Percentiles rank a stretch among this genome's conserved stretches.
Conservation (phyloP, 2,113 vertebrate species). For the Morone saxatilis region DNA sequence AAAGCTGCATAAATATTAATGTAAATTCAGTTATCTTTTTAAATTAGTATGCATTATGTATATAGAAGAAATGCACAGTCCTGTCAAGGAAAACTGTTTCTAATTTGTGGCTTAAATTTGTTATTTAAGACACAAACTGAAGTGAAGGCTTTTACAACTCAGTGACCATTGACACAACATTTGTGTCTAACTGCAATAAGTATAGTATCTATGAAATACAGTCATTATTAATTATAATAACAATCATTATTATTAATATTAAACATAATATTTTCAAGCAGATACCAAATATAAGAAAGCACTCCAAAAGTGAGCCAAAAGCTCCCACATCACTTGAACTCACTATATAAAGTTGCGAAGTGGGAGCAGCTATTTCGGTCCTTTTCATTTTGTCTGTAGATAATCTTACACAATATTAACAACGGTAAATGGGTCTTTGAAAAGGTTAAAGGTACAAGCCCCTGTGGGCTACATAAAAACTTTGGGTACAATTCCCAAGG, state of each 20-base stretch:
- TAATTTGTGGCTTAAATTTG: not conserved
- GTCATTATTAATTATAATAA: too few species aligned
- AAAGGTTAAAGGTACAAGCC: not conserved
- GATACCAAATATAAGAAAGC: not conserved
- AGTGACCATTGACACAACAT: not conserved
- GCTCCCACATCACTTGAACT: too few species aligned
- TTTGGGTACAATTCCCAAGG: not conserved
- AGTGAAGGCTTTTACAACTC: not conserved
- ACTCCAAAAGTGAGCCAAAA: too few species aligned
- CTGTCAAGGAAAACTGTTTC: conserved; percentile 15
- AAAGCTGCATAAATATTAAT: conserved; percentile 61
- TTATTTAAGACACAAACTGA: not conserved
- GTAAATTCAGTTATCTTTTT: conserved; percentile 50
- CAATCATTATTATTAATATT: too few species aligned
- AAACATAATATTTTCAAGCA: not conserved
- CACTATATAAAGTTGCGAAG: not conserved
- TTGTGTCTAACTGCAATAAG: not conserved
- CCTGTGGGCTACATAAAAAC: not conserved
- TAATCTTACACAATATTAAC: not conserved
- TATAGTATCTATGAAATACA: conserved; percentile 1
- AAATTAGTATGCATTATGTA: conserved; percentile 41
- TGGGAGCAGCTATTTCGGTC: not conserved
- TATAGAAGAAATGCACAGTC: conserved; percentile 8
- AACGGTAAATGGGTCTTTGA: not conserved
- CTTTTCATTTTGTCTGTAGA: not conserved